A percentile compares a stretch with the other conserved stretches of the same genome.
phyloP scores from a whole-genome alignment of 2,888 invertebrate species.

The Ramazzottius varieornatus region DNA sequence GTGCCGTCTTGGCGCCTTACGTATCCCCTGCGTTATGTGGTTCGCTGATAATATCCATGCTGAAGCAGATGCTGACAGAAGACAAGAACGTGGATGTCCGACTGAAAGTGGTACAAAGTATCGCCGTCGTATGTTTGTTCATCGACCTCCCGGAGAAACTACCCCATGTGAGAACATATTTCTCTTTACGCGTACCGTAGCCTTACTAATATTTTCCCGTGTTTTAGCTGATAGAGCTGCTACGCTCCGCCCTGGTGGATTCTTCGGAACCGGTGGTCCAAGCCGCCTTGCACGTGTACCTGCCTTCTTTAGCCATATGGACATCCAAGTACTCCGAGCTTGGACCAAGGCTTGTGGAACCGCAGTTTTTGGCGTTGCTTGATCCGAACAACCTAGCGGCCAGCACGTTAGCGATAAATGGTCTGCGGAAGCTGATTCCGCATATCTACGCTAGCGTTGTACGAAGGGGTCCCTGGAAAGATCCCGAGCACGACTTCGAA shows the following conservation, averaged over 20 bases:
- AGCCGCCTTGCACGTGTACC: background rate
- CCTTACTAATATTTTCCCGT: background rate
- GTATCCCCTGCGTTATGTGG: constrained; percentile 34
- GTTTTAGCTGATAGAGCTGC: background rate
- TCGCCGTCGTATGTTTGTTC: constrained; percentile 21
- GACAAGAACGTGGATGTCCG: constrained; percentile 22
- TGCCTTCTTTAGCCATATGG: background rate
- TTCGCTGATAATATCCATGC: constrained; percentile 40
- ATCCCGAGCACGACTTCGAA: background rate
- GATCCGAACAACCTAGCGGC: background rate
- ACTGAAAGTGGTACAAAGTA: constrained; percentile 20
- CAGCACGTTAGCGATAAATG: background rate
- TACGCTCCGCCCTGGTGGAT: background rate
- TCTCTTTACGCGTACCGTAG: background rate
- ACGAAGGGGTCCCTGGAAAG: background rate
- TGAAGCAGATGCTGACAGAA: constrained; percentile 36
- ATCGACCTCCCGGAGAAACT: constrained; percentile 23
- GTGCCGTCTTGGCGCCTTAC: constrained; percentile 36
- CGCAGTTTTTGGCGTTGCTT: background rate
- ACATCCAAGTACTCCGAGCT: background rate
- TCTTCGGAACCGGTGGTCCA: background rate
- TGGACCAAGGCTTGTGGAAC: background rate
- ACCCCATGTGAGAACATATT: constrained; percentile 14
- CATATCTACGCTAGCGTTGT: background rate
- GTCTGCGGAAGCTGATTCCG: background rate